Evolutionary conservation across 2,797 vertebrate genomes (phyloP).

Genomic region (Silurus lanzhouensis): DNA sequence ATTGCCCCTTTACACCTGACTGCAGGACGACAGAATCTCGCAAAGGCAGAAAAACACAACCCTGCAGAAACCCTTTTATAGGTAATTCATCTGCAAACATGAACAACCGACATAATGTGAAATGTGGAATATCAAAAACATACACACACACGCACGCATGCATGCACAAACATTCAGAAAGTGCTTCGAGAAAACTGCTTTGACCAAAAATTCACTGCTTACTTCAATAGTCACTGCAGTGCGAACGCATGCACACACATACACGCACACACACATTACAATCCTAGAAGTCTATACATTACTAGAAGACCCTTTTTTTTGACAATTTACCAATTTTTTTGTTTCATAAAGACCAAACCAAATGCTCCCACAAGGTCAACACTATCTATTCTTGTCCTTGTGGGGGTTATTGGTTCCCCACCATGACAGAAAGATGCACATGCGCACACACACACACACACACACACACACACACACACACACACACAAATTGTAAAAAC

Average conservation of each 20-base stretch:
- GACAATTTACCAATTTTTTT: neutral
- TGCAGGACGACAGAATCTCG: neutral
- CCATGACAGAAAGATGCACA: slow-evolving; percentile 58
- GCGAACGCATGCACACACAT: too few relatives aligned
- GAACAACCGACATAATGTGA: neutral
- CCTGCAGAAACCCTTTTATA: neutral
- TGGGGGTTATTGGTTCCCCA: neutral
- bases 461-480: slow-evolving; percentile 45
- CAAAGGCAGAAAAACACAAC: neutral
- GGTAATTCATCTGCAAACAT: neutral
- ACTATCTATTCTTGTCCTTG: neutral
- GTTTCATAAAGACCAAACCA: neutral
- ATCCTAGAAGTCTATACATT: neutral
- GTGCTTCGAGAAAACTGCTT: too few relatives aligned
- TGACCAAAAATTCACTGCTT: too few relatives aligned
- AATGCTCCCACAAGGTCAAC: too few relatives aligned
- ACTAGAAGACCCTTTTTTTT: neutral
- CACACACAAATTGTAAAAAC: slow-evolving; percentile 75
- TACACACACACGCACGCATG: neutral
- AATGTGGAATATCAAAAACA: neutral
- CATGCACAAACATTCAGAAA: slow-evolving; percentile 33
- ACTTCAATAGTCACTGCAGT: too few relatives aligned
- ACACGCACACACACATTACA: slow-evolving; percentile 19
- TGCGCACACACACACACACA: slow-evolving; percentile 55
- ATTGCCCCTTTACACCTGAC: neutral